phyloP scores from a whole-genome alignment of 2,888 invertebrate species.

The Hecatera dysodea region DNA sequence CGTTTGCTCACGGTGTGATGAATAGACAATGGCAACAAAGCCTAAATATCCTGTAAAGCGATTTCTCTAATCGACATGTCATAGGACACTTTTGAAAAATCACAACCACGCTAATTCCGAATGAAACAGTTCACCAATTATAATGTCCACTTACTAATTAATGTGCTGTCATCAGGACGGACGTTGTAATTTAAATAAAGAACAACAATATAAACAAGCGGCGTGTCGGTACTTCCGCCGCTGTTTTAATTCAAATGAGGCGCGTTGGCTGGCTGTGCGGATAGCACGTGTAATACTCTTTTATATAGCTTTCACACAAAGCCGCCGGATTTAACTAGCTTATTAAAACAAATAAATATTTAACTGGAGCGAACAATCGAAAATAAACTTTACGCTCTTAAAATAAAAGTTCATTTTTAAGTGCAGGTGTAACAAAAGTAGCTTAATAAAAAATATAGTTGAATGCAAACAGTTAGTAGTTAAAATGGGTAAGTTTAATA shows the following conservation, averaged over 20 bases:
- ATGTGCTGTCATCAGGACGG: constrained; percentile 25
- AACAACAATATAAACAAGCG: constrained; percentile 45
- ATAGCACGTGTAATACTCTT: constrained; percentile 56
- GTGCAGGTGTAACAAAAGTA: neutral
- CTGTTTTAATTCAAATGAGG: constrained; percentile 59
- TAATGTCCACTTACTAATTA: constrained; percentile 30
- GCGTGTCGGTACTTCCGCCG: constrained; percentile 35
- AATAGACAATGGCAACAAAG: neutral
- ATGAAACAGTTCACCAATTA: constrained; percentile 8
- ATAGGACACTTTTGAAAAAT: neutral
- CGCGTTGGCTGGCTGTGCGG: constrained; percentile 33
- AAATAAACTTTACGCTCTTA: neutral
- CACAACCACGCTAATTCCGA: neutral
- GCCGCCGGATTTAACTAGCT: constrained; percentile 49
- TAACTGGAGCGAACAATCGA: neutral
- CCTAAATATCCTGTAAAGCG: neutral
- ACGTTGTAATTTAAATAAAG: constrained; percentile 41
- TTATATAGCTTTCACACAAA: constrained; percentile 50
- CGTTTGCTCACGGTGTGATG: neutral
- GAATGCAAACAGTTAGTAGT: constrained; percentile 39
- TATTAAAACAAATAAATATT: constrained; percentile 58
- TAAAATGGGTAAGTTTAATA: constrained; percentile 32
- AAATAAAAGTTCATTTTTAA: constrained; percentile 15
- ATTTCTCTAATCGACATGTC: neutral
- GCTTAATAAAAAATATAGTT: constrained; percentile 25